Evolutionary conservation across 2,113 vertebrate genomes (phyloP).

Genomic region (Myrmophylax atrothorax): DNA sequence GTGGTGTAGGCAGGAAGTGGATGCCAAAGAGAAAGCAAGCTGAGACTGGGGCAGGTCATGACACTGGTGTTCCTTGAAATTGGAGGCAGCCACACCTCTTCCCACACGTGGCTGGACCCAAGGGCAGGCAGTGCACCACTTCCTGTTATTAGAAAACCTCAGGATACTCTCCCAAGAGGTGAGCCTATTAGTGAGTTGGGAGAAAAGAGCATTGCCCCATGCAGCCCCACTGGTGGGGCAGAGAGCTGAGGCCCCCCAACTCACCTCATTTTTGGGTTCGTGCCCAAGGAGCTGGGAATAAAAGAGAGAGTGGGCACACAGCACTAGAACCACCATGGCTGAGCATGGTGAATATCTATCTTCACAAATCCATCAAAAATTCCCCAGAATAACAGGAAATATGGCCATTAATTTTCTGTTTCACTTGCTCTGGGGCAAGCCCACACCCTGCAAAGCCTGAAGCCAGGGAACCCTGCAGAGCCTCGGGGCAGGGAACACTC

Average conservation of each 20-base stretch:
- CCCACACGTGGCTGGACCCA: background rate
- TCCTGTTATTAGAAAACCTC: constrained; percentile 56
- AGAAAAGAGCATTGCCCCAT: background rate
- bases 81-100: constrained; percentile 40
- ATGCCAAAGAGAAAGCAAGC: rapidly evolving
- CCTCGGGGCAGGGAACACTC: rapidly evolving
- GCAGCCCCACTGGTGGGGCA: rapidly evolving
- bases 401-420: background rate
- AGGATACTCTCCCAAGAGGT: background rate
- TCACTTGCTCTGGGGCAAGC: background rate
- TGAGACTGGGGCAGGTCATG: rapidly evolving
- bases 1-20: background rate
- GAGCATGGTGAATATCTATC: rapidly evolving
- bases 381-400: constrained; percentile 23
- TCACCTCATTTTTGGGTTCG: background rate
- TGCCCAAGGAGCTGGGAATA: background rate
- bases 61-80: constrained; percentile 24
- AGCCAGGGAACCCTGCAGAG: background rate
- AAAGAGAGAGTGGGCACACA: rapidly evolving
- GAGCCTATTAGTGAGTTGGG: background rate
- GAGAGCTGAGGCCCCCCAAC: rapidly evolving
- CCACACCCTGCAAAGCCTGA: rapidly evolving
- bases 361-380: background rate
- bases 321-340: rapidly evolving
- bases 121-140: rapidly evolving